Base-by-base conservation (phyloP, 1,140 invertebrate genomes). In the Bathynomus jamesi region DNA sequence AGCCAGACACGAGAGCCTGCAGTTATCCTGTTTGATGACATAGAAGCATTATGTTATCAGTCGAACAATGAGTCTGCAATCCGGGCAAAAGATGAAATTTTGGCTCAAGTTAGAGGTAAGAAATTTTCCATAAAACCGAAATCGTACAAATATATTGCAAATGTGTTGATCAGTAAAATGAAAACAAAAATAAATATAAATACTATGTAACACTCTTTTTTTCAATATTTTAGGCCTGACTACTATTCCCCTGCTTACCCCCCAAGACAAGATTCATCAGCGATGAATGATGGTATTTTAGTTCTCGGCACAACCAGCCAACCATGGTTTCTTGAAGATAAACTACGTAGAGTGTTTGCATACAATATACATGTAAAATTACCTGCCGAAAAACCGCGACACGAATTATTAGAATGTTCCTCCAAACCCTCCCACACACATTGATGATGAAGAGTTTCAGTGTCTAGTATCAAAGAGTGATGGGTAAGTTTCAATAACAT, bases 361-460 rank as follows among this genome's bases (percentile, higher is more conserved):
- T 77, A 77, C 32, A 77, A 77, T 60, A 74, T 77, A n/a, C 76
- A 77, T 67, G 71, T 77, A 17, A 77, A 77, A 60, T 66, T 77
- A 4, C 76, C 76, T 8, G 67, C 60, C 4, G 76, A 77, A 62
- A 77, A 77, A 40, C 72, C 72, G 27, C 40, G 76, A 60, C 71
- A 77, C 64, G 76, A 77, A 46, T 72, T 77, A 30, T 72, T 72
- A 71, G 76, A 46, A 77, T 72, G 72, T 77, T 74, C 72, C n/a
- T n/a, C n/a, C 72, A 74, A 21, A 65, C 63, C 25, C 65, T 74
- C 13, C 67, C 72, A 24, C 72, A 77, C 60, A 70, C 13, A 65
- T 77, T 46, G 74, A 31, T 21, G 67, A 70, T 40, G 72, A 74
- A 24, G 71, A 77, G 30, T 77, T 74, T 69, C 73, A 77, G 62